These are phyloP conservation scores for Mungos mungo DNA, from an alignment of 2,113 vertebrate species.

Conservation along the genomic window DNA sequence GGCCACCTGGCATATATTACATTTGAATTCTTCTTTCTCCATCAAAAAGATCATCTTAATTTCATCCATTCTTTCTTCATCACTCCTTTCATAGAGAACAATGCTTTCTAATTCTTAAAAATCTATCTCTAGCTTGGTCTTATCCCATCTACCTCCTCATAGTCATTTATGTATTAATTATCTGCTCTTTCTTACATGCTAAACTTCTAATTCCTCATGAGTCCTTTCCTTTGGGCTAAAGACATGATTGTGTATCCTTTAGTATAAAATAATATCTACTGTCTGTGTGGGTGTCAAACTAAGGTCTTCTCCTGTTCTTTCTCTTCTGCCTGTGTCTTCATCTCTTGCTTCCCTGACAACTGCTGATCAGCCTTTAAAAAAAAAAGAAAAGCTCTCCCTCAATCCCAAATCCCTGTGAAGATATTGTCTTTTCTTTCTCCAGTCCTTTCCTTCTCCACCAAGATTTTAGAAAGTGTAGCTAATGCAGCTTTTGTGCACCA, in stretches of 20 bases:
- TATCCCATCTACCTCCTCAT: not conserved
- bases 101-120: not conserved
- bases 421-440: not conserved
- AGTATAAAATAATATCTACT: not conserved
- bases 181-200: not conserved
- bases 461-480: not conserved
- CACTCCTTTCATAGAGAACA: not conserved
- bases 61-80: not conserved
- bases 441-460: not conserved
- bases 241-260: not conserved
- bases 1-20: not conserved
- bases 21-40: not conserved
- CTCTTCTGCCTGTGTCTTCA: not conserved
- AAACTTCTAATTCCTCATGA: not conserved
- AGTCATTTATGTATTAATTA: not conserved
- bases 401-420: not conserved
- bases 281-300: not conserved
- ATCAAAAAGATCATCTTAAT: not conserved
- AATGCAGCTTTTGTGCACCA: not conserved
- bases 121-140: not conserved
- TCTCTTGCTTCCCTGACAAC: not conserved
- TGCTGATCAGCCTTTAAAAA: not conserved
- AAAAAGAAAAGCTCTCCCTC: not conserved
- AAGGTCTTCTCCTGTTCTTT: not conserved
- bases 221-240: not conserved